Base-by-base conservation (phyloP, 2,113 vertebrate genomes). In the Lophochroa leadbeateri region DNA sequence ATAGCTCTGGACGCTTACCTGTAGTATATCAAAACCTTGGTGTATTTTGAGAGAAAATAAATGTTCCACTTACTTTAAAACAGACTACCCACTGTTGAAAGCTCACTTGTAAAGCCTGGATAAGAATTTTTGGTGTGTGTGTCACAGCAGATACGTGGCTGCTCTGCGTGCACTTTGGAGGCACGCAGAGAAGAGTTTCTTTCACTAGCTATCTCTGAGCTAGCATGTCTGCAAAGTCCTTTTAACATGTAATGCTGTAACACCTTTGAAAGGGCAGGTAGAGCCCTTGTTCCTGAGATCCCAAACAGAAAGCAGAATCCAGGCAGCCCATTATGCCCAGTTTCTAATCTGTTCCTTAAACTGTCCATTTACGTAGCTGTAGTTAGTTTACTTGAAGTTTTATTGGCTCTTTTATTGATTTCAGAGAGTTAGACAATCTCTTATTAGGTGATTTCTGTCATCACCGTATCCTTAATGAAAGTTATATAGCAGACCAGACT, bases 1-100 rank as follows among this genome's bases (percentile, higher is more conserved):
- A 78, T 35, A 84, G 57, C 35, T 71, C 55, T 92, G 80, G 74
- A 43, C 8, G 3, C 25, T 86, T n/a, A 14, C 23, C n/a, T 82
- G 13, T 81, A 24, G 11, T 63, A 53, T 35, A 63, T 52, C 5
- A 70, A 71, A 65, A 89, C 37, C 13, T 39, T 28, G 3, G 13
- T 55, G 1, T 93, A 74, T 92, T 92, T 92, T 61, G 63, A 83
- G 21, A 88, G 69, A 82, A 90, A 88, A 84, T 50, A 96, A 72
- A 69, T 44, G 35, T 75, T 86, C 46, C 2, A 1, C 83, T 95
- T 95, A 1, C 82, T 95, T 95, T 60, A 58, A 58, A 91, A 50
- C 13, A 28, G n/a, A 25, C 69, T 81, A 6, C 41, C 20, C 25
- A 14, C 69, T 55, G 63, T 67, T 50, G 47, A 82, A 74, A 85